A percentile compares a stretch with the other conserved stretches of the same genome.
Conservation (phyloP, 2,113 vertebrate genomes). For the Heteronetta atricapilla region DNA sequence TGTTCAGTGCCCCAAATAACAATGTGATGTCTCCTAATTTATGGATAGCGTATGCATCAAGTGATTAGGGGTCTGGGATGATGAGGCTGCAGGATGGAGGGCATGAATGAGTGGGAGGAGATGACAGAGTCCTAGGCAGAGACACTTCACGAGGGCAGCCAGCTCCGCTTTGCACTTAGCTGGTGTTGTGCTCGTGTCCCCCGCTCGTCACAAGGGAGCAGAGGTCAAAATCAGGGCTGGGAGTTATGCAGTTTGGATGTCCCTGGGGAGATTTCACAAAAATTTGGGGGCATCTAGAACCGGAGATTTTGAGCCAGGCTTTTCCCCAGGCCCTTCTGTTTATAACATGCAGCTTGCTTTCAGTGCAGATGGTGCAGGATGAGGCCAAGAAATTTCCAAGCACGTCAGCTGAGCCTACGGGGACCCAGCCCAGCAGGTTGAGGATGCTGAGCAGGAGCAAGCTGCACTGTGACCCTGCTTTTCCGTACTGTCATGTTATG, state of each 20-base stretch:
- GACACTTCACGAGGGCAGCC: not conserved
- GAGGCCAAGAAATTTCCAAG: not conserved
- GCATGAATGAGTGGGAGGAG: slow-evolving; percentile 67
- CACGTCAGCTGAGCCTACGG: not conserved
- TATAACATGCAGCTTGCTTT: not conserved
- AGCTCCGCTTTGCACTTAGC: not conserved
- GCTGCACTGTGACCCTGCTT: not conserved
- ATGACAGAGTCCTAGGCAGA: slow-evolving; percentile 26
- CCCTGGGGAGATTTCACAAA: not conserved
- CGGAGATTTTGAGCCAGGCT: not conserved
- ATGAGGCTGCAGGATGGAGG: slow-evolving; percentile 44
- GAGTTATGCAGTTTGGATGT: not conserved
- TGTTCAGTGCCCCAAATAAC: slow-evolving; percentile 61
- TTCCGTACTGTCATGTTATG: not conserved
- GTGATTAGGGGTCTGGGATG: slow-evolving; percentile 57
- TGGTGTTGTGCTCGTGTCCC: not conserved
- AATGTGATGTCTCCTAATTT: slow-evolving; percentile 54
- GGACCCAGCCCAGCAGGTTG: not conserved
- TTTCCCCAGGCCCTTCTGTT: not conserved
- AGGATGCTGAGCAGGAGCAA: not conserved
- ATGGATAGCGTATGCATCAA: slow-evolving; percentile 38
- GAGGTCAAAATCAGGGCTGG: not conserved
- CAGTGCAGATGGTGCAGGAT: not conserved
- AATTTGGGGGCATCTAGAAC: not conserved
- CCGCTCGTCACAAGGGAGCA: not conserved